These are phyloP conservation scores for Ailuropoda melanoleuca DNA, from an alignment of 2,113 vertebrate species.

Conservation along the genomic window DNA sequence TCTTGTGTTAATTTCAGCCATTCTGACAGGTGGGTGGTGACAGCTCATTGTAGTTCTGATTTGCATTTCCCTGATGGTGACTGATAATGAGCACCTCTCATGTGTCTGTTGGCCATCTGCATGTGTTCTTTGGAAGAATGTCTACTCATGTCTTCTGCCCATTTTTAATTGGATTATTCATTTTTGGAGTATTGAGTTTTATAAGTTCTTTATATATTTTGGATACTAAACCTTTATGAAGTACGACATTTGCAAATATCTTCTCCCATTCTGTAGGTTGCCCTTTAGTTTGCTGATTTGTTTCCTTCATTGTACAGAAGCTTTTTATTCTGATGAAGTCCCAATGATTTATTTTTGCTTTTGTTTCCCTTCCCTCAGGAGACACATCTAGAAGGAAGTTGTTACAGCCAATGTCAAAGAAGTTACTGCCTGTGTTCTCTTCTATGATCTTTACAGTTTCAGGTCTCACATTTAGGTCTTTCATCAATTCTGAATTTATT, in stretches of 20 bases:
- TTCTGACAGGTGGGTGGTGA: neutral
- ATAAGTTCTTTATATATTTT: neutral
- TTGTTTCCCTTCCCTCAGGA: neutral
- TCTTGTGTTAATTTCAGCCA: neutral
- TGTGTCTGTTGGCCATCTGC: neutral
- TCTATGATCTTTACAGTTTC: neutral
- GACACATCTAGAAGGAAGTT: neutral
- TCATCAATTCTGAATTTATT: neutral
- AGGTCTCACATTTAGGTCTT: neutral
- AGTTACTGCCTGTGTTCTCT: neutral
- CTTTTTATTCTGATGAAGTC: neutral
- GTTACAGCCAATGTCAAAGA: neutral
- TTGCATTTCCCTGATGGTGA: neutral
- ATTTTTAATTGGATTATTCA: neutral
- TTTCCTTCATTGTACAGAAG: neutral
- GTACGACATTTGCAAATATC: neutral
- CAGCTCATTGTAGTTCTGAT: neutral
- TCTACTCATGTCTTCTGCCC: neutral
- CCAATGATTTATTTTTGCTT: neutral
- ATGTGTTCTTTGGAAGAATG: neutral
- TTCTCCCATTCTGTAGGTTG: neutral
- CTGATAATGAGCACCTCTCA: neutral
- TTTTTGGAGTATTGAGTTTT: neutral
- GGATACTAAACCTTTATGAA: neutral
- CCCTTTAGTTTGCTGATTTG: neutral